These are phyloP conservation scores for Rhorus exstirpatorius DNA, from an alignment of 2,888 invertebrate species.

Conservation along the genomic window DNA sequence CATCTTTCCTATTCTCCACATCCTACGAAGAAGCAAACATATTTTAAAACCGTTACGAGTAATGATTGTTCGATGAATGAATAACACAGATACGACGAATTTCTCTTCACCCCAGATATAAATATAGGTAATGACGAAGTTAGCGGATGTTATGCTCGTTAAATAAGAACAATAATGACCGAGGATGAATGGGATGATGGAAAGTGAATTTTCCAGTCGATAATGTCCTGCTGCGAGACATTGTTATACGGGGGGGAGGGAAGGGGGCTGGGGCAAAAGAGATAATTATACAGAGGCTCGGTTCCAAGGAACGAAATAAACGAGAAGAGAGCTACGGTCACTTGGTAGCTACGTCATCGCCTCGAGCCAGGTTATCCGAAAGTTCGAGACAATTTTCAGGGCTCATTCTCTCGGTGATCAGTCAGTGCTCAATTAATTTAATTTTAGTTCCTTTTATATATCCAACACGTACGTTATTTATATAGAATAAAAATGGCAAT, in stretches of 20 bases:
- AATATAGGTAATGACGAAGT: constrained; percentile 10
- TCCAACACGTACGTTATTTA: too few relatives aligned
- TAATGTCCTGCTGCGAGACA: constrained; percentile 42
- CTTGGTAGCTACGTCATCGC: constrained; percentile 29
- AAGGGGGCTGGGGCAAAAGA: too few relatives aligned
- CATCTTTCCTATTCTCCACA: too few relatives aligned
- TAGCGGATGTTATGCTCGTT: constrained; percentile 54
- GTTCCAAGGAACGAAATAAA: constrained; percentile 33
- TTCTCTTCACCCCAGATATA: too few relatives aligned
- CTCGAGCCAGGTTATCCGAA: constrained; percentile 29
- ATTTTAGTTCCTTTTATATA: neutral
- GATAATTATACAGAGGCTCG: constrained; percentile 53
- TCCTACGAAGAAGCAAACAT: too few relatives aligned
- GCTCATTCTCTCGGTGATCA: constrained; percentile 23
- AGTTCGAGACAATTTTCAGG: constrained; percentile 9
- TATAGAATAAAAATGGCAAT: too few relatives aligned
- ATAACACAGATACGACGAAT: too few relatives aligned
- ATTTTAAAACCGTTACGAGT: too few relatives aligned
- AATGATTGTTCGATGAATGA: too few relatives aligned
- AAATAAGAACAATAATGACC: constrained; percentile 56
- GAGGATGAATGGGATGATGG: constrained; percentile 30
- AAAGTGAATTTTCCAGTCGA: constrained; percentile 53
- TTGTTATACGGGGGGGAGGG: constrained; percentile 18
- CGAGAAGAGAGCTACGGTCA: neutral
- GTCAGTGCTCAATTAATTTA: constrained; percentile 10